Conservation (phyloP, 2,888 invertebrate species). For the Melanchra persicariae region DNA sequence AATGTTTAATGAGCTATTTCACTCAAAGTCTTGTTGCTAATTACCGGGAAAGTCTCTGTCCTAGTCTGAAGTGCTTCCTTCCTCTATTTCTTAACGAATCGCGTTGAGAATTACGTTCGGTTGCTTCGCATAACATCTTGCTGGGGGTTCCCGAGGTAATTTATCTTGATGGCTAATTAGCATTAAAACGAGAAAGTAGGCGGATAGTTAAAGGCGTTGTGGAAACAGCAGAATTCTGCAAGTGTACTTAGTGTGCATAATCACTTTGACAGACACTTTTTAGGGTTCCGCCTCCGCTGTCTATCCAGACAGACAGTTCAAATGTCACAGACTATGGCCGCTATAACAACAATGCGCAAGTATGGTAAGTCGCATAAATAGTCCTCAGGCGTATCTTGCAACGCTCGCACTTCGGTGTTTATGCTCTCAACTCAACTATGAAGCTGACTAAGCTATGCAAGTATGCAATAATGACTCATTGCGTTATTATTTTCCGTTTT, state of each 20-base stretch:
- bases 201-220: constrained; percentile 6
- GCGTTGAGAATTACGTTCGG: constrained; percentile 29
- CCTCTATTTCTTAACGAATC: constrained; percentile 42
- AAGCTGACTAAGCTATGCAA: constrained; percentile 26
- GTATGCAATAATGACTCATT: constrained; percentile 38
- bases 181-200: constrained; percentile 10
- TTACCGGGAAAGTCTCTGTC: constrained; percentile 39
- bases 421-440: constrained; percentile 15
- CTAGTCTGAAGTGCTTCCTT: constrained; percentile 36
- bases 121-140: constrained; percentile 36
- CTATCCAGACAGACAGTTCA: no score
- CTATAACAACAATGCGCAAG: not conserved
- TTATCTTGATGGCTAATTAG: constrained; percentile 32
- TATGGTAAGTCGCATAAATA: constrained; percentile 13
- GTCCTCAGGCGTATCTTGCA: not conserved
- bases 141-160: constrained; percentile 30
- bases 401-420: constrained; percentile 12
- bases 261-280: no score
- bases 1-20: constrained; percentile 50
- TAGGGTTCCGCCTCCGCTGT: no score
- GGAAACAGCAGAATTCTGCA: constrained; percentile 17
- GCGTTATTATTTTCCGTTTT: constrained; percentile 29
- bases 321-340: no score
- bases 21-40: constrained; percentile 36
- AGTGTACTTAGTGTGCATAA: no score